These are phyloP conservation scores for Apodemia zela DNA, from an alignment of 2,888 invertebrate species.

Conservation along the genomic window DNA sequence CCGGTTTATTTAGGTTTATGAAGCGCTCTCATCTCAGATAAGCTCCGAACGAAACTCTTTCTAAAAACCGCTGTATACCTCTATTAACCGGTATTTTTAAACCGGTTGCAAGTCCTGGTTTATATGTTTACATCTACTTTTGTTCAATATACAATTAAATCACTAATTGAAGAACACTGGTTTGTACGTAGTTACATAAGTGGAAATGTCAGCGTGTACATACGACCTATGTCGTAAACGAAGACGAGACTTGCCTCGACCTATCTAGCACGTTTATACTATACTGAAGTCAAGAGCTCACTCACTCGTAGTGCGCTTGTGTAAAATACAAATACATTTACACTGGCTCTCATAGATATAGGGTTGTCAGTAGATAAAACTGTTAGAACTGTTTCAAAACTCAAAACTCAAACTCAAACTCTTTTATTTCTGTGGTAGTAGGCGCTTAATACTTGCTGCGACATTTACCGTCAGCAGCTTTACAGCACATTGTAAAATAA, in stretches of 20 bases:
- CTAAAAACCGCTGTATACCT: too few relatives aligned
- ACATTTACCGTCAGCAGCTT: too few relatives aligned
- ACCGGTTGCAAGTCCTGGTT: too few relatives aligned
- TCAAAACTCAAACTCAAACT: too few relatives aligned
- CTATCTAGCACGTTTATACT: constrained; percentile 27
- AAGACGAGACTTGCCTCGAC: constrained; percentile 33
- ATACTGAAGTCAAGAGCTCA: constrained; percentile 33
- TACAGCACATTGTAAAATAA: not conserved
- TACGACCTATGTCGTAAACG: constrained; percentile 31
- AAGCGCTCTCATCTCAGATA: too few relatives aligned
- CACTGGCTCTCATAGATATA: not conserved
- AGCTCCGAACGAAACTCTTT: too few relatives aligned
- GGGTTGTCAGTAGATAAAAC: not conserved
- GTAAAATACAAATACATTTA: constrained; percentile 26
- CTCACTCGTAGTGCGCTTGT: constrained; percentile 32
- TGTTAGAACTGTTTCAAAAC: too few relatives aligned
- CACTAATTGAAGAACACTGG: not conserved
- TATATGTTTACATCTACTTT: constrained; percentile 28
- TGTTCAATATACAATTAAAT: not conserved
- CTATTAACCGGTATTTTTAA: too few relatives aligned
- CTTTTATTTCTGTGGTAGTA: too few relatives aligned
- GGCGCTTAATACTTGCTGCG: too few relatives aligned
- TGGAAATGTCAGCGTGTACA: not conserved
- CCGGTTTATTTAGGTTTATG: too few relatives aligned
- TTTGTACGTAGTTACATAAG: not conserved